Evolutionary conservation across 2,797 vertebrate genomes (phyloP).

Genomic region (Bucorvus abyssinicus): DNA sequence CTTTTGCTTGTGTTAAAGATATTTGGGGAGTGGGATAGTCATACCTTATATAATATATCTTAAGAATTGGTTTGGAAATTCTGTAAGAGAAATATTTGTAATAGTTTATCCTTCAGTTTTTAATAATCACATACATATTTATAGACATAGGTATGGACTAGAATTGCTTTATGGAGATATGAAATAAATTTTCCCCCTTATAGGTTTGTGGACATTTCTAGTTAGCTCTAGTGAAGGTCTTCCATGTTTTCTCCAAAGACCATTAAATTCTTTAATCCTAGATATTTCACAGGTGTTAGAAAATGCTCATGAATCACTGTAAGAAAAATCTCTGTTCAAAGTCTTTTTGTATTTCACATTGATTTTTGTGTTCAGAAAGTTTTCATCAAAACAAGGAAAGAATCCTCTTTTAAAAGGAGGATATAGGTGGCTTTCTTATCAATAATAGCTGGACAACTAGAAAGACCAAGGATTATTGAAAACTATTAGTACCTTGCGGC

Average conservation of each 20-base stretch:
- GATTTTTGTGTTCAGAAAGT: neutral
- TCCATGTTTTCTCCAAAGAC: neutral
- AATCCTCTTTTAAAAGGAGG: neutral
- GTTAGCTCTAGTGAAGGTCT: neutral
- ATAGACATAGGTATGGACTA: neutral
- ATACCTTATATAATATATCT: neutral
- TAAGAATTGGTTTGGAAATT: neutral
- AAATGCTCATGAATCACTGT: neutral
- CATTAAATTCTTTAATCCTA: neutral
- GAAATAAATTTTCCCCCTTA: neutral
- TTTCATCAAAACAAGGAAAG: neutral
- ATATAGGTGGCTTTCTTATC: neutral
- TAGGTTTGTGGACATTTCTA: neutral
- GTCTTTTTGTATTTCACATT: neutral
- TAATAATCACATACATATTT: neutral
- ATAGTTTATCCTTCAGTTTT: neutral
- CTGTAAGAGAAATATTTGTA: neutral
- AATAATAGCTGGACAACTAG: neutral
- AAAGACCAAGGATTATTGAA: slow-evolving; percentile 5
- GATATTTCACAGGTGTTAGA: neutral
- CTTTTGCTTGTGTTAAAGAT: neutral
- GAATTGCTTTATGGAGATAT: neutral
- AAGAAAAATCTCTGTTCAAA: neutral
- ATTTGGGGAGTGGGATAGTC: neutral
- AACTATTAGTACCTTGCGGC: neutral